Percentiles rank a stretch among this genome's conserved stretches.
These are phyloP conservation scores for Mactromeris polynyma DNA, from an alignment of 2,888 invertebrate species.

Conservation along the genomic window DNA sequence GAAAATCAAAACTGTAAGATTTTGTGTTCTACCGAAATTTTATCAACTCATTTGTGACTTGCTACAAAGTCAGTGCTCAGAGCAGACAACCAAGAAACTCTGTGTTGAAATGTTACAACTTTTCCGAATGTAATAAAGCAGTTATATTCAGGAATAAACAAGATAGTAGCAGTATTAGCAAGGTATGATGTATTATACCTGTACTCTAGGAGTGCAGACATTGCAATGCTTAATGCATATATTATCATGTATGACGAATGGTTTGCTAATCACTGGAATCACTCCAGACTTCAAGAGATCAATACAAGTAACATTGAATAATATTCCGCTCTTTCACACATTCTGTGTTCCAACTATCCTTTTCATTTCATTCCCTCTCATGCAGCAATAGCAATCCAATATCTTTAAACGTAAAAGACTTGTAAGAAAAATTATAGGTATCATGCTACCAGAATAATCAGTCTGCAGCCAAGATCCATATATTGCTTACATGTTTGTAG, in stretches of 20 bases:
- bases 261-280: constrained; percentile 37
- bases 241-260: constrained; percentile 29
- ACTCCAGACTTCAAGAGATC: constrained; percentile 27
- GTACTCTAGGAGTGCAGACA: background rate
- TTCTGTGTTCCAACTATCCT: background rate
- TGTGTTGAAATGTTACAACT: too few species aligned
- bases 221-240: background rate
- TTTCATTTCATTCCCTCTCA: background rate
- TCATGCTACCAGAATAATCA: background rate
- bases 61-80: too few species aligned
- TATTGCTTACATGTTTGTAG: background rate
- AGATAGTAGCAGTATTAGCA: too few species aligned
- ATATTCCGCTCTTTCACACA: background rate
- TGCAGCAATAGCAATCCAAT: background rate
- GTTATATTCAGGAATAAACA: too few species aligned
- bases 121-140: too few species aligned
- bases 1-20: too few species aligned
- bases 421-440: background rate
- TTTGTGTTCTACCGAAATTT: too few species aligned
- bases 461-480: background rate
- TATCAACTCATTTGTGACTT: too few species aligned
- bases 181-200: background rate
- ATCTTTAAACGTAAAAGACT: background rate
- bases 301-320: background rate
- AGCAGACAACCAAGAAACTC: too few species aligned